phyloP scores from a whole-genome alignment of 2,113 vertebrate species.

The Oplegnathus fasciatus region DNA sequence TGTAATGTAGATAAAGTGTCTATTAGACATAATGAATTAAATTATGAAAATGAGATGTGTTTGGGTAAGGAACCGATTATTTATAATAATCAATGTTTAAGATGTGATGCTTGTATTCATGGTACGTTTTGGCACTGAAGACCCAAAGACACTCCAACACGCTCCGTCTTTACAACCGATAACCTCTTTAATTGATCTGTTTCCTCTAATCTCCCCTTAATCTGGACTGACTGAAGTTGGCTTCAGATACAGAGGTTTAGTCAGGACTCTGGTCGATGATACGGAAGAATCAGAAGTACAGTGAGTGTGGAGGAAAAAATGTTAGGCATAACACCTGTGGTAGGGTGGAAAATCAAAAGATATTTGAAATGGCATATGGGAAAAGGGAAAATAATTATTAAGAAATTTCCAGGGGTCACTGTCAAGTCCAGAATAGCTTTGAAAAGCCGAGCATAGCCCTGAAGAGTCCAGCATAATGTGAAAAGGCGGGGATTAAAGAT shows the following conservation, averaged over 20 bases:
- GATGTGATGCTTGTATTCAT: not conserved
- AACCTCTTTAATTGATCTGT: conserved; percentile 9
- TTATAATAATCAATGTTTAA: not conserved
- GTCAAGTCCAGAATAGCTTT: no score
- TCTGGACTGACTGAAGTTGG: not conserved
- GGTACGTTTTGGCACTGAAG: not conserved
- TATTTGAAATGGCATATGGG: not conserved
- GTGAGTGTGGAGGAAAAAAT: not conserved
- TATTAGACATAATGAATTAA: not conserved
- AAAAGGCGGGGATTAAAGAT: no score
- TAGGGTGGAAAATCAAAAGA: not conserved
- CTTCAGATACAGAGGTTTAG: not conserved
- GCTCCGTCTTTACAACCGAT: not conserved
- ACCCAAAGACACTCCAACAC: not conserved
- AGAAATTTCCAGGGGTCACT: no score
- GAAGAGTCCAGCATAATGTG: no score
- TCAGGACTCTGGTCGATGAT: not conserved
- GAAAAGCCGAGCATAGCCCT: no score
- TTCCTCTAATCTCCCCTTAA: not conserved
- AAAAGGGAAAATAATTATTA: no score
- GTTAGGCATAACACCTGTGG: not conserved
- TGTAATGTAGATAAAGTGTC: not conserved
- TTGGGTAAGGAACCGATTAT: not conserved
- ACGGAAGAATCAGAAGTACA: not conserved
- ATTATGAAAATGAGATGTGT: not conserved